Evolutionary conservation across 1,140 invertebrate genomes (phyloP).

Genomic region (Anoplolepis gracilipes): DNA sequence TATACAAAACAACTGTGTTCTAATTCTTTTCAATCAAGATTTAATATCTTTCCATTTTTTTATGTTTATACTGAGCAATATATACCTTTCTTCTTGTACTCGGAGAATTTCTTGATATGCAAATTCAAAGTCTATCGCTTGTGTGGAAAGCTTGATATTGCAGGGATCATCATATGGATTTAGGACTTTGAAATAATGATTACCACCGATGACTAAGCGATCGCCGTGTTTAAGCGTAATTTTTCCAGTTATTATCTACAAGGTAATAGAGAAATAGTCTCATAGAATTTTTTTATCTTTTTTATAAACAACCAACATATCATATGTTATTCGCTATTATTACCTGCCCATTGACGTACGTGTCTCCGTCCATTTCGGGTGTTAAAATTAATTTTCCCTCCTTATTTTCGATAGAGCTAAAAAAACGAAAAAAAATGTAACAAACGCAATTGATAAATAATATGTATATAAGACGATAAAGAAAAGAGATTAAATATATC

Average conservation of each 20-base stretch:
- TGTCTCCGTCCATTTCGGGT: constrained; percentile 86
- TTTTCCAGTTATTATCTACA: constrained; percentile 77
- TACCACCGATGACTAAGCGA: constrained; percentile 89
- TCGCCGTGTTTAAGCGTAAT: constrained; percentile 88
- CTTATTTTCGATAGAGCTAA: constrained; percentile 84
- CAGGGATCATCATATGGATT: constrained; percentile 82
- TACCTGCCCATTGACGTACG: constrained; percentile 89
- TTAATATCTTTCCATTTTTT: background rate
- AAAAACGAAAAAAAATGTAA: constrained; percentile 43
- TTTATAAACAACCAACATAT: background rate
- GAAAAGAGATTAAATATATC: background rate
- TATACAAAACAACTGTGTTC: background rate
- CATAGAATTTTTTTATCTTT: background rate
- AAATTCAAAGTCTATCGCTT: constrained; percentile 87
- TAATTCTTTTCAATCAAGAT: background rate
- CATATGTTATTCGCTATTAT: constrained; percentile 68
- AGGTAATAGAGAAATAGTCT: background rate
- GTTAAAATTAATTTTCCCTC: constrained; percentile 83
- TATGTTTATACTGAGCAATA: background rate
- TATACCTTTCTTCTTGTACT: constrained; percentile 87
- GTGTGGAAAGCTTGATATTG: constrained; percentile 73
- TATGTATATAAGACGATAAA: background rate
- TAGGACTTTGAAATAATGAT: constrained; percentile 89
- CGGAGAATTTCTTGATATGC: constrained; percentile 89
- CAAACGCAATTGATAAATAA: background rate